Conservation (phyloP, 2,888 invertebrate species). For the Allophyes oxyacanthae region DNA sequence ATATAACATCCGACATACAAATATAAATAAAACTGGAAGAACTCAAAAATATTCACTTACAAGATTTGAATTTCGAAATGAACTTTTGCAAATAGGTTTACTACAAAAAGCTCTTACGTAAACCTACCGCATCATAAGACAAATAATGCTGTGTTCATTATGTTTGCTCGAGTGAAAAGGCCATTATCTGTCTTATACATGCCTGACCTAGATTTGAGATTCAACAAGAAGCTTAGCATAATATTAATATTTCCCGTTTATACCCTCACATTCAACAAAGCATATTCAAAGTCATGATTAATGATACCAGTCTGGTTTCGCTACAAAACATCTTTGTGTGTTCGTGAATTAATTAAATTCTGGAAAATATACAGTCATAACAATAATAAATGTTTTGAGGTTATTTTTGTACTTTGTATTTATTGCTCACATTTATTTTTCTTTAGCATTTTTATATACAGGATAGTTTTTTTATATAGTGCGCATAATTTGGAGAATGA, state of each 20-base stretch:
- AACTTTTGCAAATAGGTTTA: no score
- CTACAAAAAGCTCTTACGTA: no score
- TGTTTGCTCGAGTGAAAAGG: conserved; percentile 20
- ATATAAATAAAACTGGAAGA: background rate
- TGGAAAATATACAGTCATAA: conserved; percentile 33
- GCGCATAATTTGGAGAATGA: no score
- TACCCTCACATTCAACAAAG: conserved; percentile 27
- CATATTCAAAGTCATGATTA: conserved; percentile 41
- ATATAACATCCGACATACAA: conserved; percentile 5
- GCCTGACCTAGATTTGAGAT: conserved; percentile 40
- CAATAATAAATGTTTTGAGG: conserved; percentile 9
- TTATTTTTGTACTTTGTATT: conserved; percentile 18
- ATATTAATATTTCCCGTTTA: conserved; percentile 42
- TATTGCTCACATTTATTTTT: no score
- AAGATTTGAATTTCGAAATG: no score
- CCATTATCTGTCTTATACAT: conserved; percentile 43
- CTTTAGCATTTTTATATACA: no score
- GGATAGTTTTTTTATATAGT: no score
- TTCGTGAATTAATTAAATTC: conserved; percentile 25
- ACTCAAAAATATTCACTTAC: background rate
- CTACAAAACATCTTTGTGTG: conserved; percentile 34
- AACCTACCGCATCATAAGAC: background rate
- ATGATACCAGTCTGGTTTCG: conserved; percentile 29
- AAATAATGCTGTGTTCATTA: conserved; percentile 25
- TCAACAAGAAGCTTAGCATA: conserved; percentile 32